These are phyloP conservation scores for Xanthorhoe spadicearia DNA, from an alignment of 2,888 invertebrate genomes.

Conservation along the genomic window DNA sequence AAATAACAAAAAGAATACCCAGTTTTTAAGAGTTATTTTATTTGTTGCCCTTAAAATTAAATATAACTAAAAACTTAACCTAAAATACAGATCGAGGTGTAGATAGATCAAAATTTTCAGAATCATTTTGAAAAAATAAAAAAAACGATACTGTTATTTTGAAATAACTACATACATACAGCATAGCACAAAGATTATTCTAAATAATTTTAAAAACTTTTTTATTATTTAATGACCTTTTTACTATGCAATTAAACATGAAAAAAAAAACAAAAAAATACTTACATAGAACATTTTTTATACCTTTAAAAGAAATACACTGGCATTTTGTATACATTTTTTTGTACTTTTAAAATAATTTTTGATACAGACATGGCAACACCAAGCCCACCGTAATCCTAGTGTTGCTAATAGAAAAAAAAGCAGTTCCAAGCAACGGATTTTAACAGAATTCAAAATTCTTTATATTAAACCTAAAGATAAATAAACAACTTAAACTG, in stretches of 20 bases:
- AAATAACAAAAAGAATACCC: constrained; percentile 13
- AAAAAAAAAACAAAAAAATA: constrained; percentile 3
- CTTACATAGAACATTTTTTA: neutral
- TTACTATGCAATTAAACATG: neutral
- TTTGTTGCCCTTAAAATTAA: constrained; percentile 44
- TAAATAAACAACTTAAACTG: constrained; percentile 60
- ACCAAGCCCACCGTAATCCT: constrained; percentile 27
- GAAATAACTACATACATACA: constrained; percentile 32
- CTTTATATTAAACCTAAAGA: constrained; percentile 50
- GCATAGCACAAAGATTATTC: constrained; percentile 9
- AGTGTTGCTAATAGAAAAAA: constrained; percentile 40
- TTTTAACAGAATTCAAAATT: constrained; percentile 50
- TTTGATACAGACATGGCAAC: constrained; percentile 40
- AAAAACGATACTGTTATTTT: constrained; percentile 42
- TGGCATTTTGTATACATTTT: constrained; percentile 34
- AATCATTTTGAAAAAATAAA: constrained; percentile 33
- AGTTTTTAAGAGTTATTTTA: constrained; percentile 29
- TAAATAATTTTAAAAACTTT: neutral
- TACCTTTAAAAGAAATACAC: constrained; percentile 13
- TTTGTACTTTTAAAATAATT: constrained; percentile 50
- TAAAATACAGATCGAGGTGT: constrained; percentile 41
- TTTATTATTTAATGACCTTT: neutral
- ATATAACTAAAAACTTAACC: constrained; percentile 29
- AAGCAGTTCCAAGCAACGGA: constrained; percentile 41
- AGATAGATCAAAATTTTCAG: constrained; percentile 43